Conservation (phyloP, 2,797 vertebrate species). For the Buceros bicornis region DNA sequence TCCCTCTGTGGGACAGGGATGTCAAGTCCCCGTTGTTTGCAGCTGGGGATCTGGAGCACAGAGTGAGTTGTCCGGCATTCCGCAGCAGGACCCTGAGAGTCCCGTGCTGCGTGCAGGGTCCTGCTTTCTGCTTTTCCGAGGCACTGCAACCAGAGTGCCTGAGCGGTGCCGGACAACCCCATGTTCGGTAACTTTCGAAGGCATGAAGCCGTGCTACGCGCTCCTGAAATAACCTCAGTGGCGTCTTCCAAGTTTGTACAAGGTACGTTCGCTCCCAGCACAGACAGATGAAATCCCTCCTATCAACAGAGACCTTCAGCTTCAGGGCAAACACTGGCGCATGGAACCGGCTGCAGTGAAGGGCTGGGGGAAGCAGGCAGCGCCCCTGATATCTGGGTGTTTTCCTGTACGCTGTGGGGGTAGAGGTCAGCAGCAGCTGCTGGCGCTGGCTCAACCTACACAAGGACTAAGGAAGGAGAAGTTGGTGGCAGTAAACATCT, state of each 20-base stretch:
- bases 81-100: not conserved
- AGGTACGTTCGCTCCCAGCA: not conserved
- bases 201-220: fast-evolving
- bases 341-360: not conserved
- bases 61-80: not conserved
- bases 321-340: not conserved
- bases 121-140: not conserved
- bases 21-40: fast-evolving
- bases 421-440: not conserved
- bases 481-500: not conserved
- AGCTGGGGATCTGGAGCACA: not conserved
- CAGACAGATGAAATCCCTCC: not conserved
- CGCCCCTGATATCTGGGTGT: not conserved
- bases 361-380: not conserved
- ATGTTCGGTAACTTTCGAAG: slow-evolving; percentile 14
- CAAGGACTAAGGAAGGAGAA: not conserved
- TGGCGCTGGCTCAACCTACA: not conserved
- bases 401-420: not conserved
- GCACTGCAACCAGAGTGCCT: not conserved
- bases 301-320: slow-evolving; percentile 18
- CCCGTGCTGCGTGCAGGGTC: not conserved
- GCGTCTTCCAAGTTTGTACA: slow-evolving; percentile 47
- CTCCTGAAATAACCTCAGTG: not conserved
- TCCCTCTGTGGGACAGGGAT: fast-evolving
- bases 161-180: not conserved